Evolutionary conservation across 2,113 vertebrate genomes (phyloP), one percentile per base, ranked within the genome.

Genomic region (Agelaius tricolor): DNA sequence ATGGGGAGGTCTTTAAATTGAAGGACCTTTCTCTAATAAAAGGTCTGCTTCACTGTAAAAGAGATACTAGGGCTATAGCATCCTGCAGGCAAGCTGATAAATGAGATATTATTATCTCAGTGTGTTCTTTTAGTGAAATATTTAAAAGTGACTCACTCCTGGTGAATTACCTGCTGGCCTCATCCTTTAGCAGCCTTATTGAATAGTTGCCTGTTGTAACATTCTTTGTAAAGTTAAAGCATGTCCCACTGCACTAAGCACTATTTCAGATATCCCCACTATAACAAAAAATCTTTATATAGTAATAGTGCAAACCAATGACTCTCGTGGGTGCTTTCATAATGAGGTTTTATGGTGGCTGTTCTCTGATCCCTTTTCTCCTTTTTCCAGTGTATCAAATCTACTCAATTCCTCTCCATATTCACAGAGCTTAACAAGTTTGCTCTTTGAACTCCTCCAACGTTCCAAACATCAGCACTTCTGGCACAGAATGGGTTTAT

Each of bases 151-250:
- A 35, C 92, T 92, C 86, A 96, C 79, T 95, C 95, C 91, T 85
- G 89, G 80, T 86, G 95, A 92, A 96, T 97, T 97, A 96, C 94
- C 94, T 96, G 93, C 93, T 94, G 92, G 88, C 92, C 85, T 63
- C 43, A 80, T 96, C 80, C 79, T 87, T 81, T 26, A 61, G 84
- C 55, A 96, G 91, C 86, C 86, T 94, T 95, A 90, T 97, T 97
- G 96, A 97, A 96, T 62, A 93, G 90, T 71, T 58, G 84, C 89
- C 91, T 94, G 90, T 96, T 94, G 95, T 93, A 96, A 66, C 65
- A 33, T 82, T 90, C 93, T 95, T 88, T 87, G 84, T 88, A 86
- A 96, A 96, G 88, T 95, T 87, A 73, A 94, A 91, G 65, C 4
- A 0, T 95, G 85, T 90, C 94, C 92, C 75, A 79, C 84, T 94